Evolutionary conservation across 2,888 invertebrate species (phyloP), one percentile per base, ranked within the genome.

Genomic region (Leucophenga montana): DNA sequence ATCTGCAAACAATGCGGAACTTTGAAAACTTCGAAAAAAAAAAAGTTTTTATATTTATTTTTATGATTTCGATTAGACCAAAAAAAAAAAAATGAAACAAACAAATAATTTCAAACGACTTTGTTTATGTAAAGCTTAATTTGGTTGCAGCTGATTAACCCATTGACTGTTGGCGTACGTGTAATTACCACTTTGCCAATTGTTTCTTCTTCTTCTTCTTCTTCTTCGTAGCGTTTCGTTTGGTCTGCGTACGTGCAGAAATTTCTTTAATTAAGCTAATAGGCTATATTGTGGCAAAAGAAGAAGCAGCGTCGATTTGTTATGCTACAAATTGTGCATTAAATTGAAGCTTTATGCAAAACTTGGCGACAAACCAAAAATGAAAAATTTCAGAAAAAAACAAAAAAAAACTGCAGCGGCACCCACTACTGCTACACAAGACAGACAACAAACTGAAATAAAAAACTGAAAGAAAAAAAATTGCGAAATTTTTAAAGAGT

Each of bases 291-390:
- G 67, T 64, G 66, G 56, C 14, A 57, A 44, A 66, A 67, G 31
- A 6, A 53, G 66, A 27, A 27, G 9, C 50, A 9, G 4, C 14
- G 20, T 56, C 20, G 22, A 22, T 39, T 39, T 66, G 66, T 61
- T 72, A 71, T 22, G 48, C 48, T 82, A 82, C 82, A 82, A 82
- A 82, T 82, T 80, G 82, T 82, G 79, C 33, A 74, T 78, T 81
- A 82, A 78, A 82, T 82, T 82, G 78, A 82, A 82, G 78, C 82
- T 81, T 82, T 81, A 81, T 82, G 82, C 81, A 82, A 82, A 82
- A 79, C 79, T 75, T 81, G 80, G 78, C 82, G 78, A 80, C 78
- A 48, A 64, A 33, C n/a, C 61, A 59, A 59, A n/a, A n/a, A n/a
- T 48, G 16, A 48, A 48, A 48, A 4, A 48, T 4, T n/a, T n/a